Percentiles rank a stretch among this genome's conserved stretches.
Conservation (phyloP, 2,888 invertebrate species). For the Atherix ibis region DNA sequence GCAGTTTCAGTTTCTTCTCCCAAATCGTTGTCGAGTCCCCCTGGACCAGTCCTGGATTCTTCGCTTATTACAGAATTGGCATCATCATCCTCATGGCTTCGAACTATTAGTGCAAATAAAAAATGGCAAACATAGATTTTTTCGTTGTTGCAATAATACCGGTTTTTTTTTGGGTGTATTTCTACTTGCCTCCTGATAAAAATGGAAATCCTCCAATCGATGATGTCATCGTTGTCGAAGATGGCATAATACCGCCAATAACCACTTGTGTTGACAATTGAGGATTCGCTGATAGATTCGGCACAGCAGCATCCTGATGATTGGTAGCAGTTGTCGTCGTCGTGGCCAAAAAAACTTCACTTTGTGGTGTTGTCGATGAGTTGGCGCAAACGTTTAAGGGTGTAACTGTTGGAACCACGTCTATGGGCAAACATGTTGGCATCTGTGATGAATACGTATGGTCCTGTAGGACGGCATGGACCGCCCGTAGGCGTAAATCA, state of each 20-base stretch:
- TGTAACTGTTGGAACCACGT: slow-evolving; percentile 8
- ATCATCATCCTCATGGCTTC: slow-evolving; percentile 50
- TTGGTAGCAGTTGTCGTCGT: no score
- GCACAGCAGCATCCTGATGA: slow-evolving; percentile 1
- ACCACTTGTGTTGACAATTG: no score
- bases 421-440: slow-evolving; percentile 17
- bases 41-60: slow-evolving; percentile 44
- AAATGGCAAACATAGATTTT: no score
- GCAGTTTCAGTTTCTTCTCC: slow-evolving; percentile 81
- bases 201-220: no score
- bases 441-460: slow-evolving; percentile 28
- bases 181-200: no score
- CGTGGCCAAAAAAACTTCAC: slow-evolving; percentile 3
- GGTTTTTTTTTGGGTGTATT: no score
- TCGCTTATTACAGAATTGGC: slow-evolving; percentile 63
- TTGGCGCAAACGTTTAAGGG: slow-evolving; percentile 6
- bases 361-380: slow-evolving; percentile 11
- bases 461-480: slow-evolving; percentile 30
- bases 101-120: no score
- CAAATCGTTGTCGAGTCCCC: slow-evolving; percentile 33
- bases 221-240: slow-evolving; percentile 11
- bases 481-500: slow-evolving; percentile 23
- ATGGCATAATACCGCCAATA: slow-evolving; percentile 1
- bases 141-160: no score
- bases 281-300: slow-evolving; percentile 1